Conservation (phyloP, 2,888 invertebrate genomes). For the Euphydryas editha region DNA sequence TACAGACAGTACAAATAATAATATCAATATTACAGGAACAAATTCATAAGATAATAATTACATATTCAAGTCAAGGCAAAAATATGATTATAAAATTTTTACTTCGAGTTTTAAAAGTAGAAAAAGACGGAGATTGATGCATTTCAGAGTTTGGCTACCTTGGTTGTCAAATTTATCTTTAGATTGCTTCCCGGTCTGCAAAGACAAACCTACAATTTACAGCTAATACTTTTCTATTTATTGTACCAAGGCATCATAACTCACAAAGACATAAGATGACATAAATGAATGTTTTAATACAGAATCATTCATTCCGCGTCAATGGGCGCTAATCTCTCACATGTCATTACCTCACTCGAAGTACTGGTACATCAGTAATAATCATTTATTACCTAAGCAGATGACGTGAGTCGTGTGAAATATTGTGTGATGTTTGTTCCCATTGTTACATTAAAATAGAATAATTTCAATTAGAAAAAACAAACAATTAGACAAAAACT, state of each 20-base stretch:
- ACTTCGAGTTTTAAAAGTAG: too few species aligned
- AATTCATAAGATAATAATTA: too few species aligned
- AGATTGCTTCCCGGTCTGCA: not conserved
- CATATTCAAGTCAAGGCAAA: too few species aligned
- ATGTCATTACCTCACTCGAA: constrained; percentile 59
- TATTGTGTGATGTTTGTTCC: constrained; percentile 50
- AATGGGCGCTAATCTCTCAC: constrained; percentile 56
- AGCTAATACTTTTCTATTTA: not conserved
- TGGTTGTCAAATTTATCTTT: not conserved
- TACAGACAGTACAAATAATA: too few species aligned
- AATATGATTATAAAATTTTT: too few species aligned
- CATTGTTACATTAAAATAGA: constrained; percentile 36
- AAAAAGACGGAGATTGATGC: too few species aligned
- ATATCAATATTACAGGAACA: too few species aligned
- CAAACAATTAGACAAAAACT: too few species aligned
- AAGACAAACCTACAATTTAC: not conserved
- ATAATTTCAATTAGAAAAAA: too few species aligned
- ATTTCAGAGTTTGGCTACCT: too few species aligned
- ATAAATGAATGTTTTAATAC: constrained; percentile 25
- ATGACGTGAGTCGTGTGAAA: constrained; percentile 50
- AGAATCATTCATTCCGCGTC: constrained; percentile 33
- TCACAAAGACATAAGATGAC: constrained; percentile 22
- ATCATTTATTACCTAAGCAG: constrained; percentile 65
- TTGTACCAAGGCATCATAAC: constrained; percentile 7
- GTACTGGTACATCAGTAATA: constrained; percentile 48